Evolutionary conservation across 2,797 vertebrate species (phyloP).

Genomic region (Enteromius trimaculatus): DNA sequence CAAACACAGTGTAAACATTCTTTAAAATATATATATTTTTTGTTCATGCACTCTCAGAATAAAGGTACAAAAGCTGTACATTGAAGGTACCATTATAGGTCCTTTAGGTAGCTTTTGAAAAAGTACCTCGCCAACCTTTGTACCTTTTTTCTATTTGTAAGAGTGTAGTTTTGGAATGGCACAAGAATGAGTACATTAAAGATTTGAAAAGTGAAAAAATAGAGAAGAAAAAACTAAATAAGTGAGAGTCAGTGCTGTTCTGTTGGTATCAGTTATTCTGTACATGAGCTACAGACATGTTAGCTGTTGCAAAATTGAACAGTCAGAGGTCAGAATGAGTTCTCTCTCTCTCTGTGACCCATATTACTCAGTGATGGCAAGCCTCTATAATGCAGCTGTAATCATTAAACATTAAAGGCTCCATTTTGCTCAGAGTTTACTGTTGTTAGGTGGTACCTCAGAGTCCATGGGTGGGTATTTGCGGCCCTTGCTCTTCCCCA

Average conservation of each 20-base stretch:
- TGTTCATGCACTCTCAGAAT: not conserved
- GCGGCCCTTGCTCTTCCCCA: conserved; percentile 95
- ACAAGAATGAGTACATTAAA: not conserved
- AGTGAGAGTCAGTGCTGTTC: not conserved
- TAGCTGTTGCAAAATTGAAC: conserved; percentile 35
- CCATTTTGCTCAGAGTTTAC: conserved; percentile 28
- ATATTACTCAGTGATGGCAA: conserved; percentile 14
- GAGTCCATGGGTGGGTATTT: conserved; percentile 94
- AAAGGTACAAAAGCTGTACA: not conserved
- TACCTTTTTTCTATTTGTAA: not conserved
- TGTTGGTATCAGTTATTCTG: conserved; percentile 29
- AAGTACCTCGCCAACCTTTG: not conserved
- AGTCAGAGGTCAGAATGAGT: conserved; percentile 7
- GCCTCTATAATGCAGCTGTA: conserved; percentile 24
- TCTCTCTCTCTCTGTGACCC: conserved; percentile 26
- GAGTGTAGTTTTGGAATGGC: not conserved
- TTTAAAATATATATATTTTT: not conserved
- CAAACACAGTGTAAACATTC: not conserved
- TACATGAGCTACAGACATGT: conserved; percentile 15
- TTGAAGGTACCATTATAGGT: not conserved
- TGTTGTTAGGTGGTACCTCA: conserved; percentile 79
- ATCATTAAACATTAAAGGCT: conserved; percentile 42
- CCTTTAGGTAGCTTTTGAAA: not conserved
- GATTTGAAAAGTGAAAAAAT: too few relatives aligned
- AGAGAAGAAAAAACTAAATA: not conserved